Percentiles rank a stretch among this genome's conserved stretches.
Evolutionary conservation across 2,888 invertebrate genomes (phyloP).

Genomic region (Drosophila affinis): DNA sequence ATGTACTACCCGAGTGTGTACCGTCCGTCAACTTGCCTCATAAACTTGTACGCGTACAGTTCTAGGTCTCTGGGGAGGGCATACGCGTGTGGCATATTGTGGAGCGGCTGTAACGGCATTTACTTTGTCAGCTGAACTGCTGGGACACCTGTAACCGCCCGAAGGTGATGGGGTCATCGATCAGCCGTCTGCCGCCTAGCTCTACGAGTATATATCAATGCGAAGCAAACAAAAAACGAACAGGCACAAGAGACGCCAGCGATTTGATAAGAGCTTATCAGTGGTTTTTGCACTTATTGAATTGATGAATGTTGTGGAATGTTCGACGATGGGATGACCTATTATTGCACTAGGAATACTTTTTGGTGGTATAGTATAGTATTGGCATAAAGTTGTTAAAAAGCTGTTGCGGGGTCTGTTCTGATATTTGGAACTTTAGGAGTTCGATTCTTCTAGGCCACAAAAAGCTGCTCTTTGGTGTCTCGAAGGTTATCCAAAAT

Average conservation of each 20-base stretch:
- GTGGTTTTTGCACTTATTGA: constrained; percentile 3
- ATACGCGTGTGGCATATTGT: background rate
- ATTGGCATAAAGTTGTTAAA: background rate
- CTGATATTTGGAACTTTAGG: background rate
- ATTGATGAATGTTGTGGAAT: background rate
- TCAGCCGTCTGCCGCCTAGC: constrained; percentile 5
- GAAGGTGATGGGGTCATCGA: constrained; percentile 18
- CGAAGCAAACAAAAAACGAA: constrained; percentile 16
- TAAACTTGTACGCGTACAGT: constrained; percentile 36
- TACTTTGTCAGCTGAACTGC: constrained; percentile 4
- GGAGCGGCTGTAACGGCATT: constrained; percentile 6
- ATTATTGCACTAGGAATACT: background rate
- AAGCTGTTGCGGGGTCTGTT: background rate
- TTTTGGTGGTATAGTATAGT: background rate
- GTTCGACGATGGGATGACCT: constrained; percentile 34
- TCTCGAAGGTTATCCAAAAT: background rate
- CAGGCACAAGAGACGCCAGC: constrained; percentile 15
- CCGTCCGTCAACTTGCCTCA: constrained; percentile 13
- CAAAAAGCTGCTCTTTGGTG: background rate
- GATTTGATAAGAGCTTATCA: constrained; percentile 39
- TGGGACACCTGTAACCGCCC: constrained; percentile 19
- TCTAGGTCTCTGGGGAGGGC: constrained; percentile 11
- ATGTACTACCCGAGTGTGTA: constrained; percentile 21
- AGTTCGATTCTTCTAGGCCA: background rate
- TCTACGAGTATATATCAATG: constrained; percentile 16